Conservation (phyloP, 2,888 invertebrate species). For the Netelia melanura region DNA sequence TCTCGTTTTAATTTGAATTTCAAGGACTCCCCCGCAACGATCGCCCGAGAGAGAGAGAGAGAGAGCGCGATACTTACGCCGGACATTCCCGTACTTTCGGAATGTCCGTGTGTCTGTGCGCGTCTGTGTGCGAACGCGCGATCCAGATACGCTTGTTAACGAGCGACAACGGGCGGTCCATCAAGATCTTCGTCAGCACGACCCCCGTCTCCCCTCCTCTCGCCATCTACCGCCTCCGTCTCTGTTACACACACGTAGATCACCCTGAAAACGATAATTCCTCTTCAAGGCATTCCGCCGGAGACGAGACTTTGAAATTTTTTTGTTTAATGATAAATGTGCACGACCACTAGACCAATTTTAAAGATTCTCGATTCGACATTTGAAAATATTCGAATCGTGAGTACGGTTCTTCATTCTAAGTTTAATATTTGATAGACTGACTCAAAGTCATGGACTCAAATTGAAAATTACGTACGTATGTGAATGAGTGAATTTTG, state of each 20-base stretch:
- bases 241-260: slow-evolving; percentile 36
- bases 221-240: neutral
- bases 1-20: slow-evolving; percentile 58
- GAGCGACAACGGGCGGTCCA: slow-evolving; percentile 58
- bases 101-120: slow-evolving; percentile 19
- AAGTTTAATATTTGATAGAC: too few species aligned
- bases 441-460: too few species aligned
- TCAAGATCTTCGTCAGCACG: slow-evolving; percentile 49
- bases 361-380: too few species aligned
- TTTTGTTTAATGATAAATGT: neutral
- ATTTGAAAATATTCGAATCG: too few species aligned
- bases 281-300: slow-evolving; percentile 31
- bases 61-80: slow-evolving; percentile 32
- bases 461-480: too few species aligned
- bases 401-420: too few species aligned
- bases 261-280: slow-evolving; percentile 58
- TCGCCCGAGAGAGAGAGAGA: neutral
- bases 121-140: neutral
- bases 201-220: slow-evolving; percentile 7
- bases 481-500: too few species aligned
- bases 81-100: slow-evolving; percentile 50
- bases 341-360: too few species aligned
- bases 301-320: neutral
- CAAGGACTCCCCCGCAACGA: slow-evolving; percentile 52
- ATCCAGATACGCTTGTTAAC: slow-evolving; percentile 58